These are phyloP conservation scores for Peromyscus eremicus DNA, from an alignment of 2,797 vertebrate genomes.

Conservation along the genomic window DNA sequence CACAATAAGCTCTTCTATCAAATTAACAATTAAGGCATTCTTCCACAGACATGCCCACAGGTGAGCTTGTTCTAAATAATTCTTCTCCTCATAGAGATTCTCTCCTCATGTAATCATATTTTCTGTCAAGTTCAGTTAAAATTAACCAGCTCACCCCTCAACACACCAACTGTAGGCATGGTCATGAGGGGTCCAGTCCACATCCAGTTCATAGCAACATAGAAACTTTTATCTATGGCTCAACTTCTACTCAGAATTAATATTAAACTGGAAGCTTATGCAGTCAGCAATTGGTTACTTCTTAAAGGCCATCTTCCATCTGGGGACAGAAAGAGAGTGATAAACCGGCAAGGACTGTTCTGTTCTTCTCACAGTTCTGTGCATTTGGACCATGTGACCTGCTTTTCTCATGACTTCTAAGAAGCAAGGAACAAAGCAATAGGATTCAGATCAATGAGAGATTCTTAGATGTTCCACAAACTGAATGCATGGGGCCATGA, in stretches of 20 bases:
- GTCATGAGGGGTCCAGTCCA: too few relatives aligned
- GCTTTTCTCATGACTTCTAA: background rate
- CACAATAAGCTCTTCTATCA: background rate
- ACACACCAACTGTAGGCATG: background rate
- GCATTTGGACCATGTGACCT: background rate
- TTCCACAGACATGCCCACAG: background rate
- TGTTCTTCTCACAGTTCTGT: constrained; percentile 58
- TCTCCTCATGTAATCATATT: background rate
- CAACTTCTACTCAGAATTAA: background rate
- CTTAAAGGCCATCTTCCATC: background rate
- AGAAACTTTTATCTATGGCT: background rate
- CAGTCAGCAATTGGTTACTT: background rate
- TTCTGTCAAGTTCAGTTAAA: background rate
- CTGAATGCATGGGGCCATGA: background rate
- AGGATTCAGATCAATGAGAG: background rate
- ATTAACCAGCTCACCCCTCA: background rate
- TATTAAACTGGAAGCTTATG: background rate
- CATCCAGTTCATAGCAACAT: background rate
- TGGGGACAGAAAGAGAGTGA: background rate
- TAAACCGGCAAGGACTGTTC: constrained; percentile 37
- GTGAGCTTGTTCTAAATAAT: background rate
- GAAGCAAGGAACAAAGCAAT: background rate
- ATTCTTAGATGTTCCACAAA: background rate
- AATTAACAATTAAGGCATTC: background rate
- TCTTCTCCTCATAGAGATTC: background rate